Evolutionary conservation across 2,888 invertebrate genomes (phyloP).

Genomic region (Empis livida): DNA sequence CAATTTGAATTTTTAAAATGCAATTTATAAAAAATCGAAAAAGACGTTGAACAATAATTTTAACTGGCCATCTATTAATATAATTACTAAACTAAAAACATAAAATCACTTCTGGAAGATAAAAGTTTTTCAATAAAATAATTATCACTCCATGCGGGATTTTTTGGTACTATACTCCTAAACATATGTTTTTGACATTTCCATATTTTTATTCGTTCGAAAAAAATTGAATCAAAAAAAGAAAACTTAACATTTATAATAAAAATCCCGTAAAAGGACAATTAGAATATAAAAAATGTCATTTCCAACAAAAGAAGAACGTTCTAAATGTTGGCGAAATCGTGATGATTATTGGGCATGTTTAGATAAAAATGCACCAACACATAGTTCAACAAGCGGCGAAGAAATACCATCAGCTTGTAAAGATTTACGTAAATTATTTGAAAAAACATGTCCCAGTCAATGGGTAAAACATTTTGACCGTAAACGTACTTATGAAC

Average conservation of each 20-base stretch:
- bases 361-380: conserved; percentile 53
- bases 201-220: background rate
- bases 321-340: conserved; percentile 70
- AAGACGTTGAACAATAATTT: no score
- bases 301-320: conserved; percentile 66
- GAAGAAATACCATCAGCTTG: conserved; percentile 45
- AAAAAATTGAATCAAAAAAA: background rate
- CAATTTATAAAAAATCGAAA: no score
- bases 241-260: background rate
- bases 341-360: conserved; percentile 87
- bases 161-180: no score
- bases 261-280: background rate
- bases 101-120: background rate
- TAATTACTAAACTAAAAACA: no score
- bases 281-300: conserved; percentile 47
- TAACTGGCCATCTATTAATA: no score
- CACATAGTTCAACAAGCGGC: conserved; percentile 36
- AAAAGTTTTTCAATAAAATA: no score
- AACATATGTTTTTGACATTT: background rate
- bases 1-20: no score
- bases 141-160: no score
- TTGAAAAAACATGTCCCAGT: conserved; percentile 62
- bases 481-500: conserved; percentile 73
- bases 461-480: conserved; percentile 94
- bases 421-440: conserved; percentile 53